Evolutionary conservation across 2,113 vertebrate species (phyloP), one percentile per base, ranked within the genome.

Genomic region (Sigmodon hispidus): DNA sequence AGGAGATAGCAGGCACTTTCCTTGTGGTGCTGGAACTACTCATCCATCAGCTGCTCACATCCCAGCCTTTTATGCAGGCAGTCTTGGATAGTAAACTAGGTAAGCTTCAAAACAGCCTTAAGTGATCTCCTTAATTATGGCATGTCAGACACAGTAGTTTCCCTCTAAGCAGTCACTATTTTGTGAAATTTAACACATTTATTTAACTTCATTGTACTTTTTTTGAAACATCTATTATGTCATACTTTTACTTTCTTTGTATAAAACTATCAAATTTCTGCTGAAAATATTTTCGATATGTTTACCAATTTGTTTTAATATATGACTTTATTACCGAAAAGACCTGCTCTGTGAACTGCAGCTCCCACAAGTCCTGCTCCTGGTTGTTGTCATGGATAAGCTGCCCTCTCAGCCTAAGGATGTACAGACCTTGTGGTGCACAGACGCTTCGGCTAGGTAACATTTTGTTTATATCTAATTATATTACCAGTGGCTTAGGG

Each of bases 301-400:
- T 85, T 85, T 85, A 57, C 13, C 40, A 29, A 1, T 73, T 79
- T 67, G n/a, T 87, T 90, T 9, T 79, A 61, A 0, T 97, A 4
- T 85, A 22, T 97, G 34, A 40, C 69, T 90, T 90, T 50, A 26
- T 93, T 59, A 43, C 88, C 1, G 96, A 26, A 96, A 63, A 99
- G 99, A 77, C 73, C 98, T 99, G 80, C 96, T 98, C 59, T 96
- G 98, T 79, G 99, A 99, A 65, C 98, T 98, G 16, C 97, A 98
- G 89, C 98, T 99, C 48, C 98, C 99, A 13, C 99, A 99, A 13
- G 99, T 99, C 92, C 98, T 99, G 0, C 59, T 99, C 91, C 97
- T 99, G 90, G 95, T 99, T 24, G 98, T 94, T 77, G 88, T 99
- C 83, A 91, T 99, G 98, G 98, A 98, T 86, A 99, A 99, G 90